These are phyloP conservation scores for Mastomys coucha DNA, from an alignment of 2,113 vertebrate genomes.

Conservation along the genomic window DNA sequence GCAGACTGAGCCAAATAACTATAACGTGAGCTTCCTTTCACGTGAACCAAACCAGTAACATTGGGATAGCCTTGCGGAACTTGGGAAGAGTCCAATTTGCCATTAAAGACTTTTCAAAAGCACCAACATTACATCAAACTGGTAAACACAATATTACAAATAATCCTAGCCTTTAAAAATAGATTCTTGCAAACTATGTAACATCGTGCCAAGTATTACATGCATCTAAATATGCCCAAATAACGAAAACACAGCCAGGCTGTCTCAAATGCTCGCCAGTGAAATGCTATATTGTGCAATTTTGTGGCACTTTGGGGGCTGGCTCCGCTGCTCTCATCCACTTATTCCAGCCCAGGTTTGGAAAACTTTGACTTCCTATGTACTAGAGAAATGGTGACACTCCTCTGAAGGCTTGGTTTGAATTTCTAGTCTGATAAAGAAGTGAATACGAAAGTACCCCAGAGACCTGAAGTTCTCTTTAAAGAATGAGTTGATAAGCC, in stretches of 20 bases:
- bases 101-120: background rate
- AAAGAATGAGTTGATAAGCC: constrained; percentile 13
- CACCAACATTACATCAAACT: background rate
- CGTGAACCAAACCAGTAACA: background rate
- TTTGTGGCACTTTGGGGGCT: background rate
- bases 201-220: constrained; percentile 34
- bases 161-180: constrained; percentile 27
- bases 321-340: background rate
- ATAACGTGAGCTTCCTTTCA: constrained; percentile 24
- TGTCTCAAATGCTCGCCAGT: constrained; percentile 55
- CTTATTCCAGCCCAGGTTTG: background rate
- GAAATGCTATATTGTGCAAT: background rate
- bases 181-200: background rate
- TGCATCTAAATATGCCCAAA: constrained; percentile 49
- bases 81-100: constrained; percentile 52
- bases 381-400: background rate
- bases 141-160: background rate
- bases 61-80: background rate
- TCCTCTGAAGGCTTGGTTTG: background rate
- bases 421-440: background rate
- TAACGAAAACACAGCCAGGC: constrained; percentile 1
- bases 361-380: background rate
- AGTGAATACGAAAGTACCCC: constrained; percentile 17
- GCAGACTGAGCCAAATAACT: background rate
- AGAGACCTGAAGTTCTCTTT: background rate